Percentiles rank a stretch among this genome's conserved stretches.
Conservation (phyloP, 1,140 invertebrate species). For the Brachystomella parvula region DNA sequence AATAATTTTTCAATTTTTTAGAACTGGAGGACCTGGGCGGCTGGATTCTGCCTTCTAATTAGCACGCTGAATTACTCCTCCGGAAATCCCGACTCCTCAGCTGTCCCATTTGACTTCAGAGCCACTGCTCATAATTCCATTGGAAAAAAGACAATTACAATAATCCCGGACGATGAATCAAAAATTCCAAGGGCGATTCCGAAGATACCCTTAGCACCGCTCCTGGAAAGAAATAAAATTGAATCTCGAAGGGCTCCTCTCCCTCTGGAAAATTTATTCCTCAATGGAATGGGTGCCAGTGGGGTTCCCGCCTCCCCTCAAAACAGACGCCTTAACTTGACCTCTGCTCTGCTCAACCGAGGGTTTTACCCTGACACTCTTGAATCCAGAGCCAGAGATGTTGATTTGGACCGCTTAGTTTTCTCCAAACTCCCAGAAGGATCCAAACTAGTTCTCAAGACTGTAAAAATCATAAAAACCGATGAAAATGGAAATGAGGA, state of each 20-base stretch:
- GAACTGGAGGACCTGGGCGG: too few species aligned
- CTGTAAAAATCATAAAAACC: conserved; percentile 34
- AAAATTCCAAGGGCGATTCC: too few species aligned
- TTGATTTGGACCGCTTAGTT: conserved; percentile 34
- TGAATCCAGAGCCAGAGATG: conserved; percentile 27
- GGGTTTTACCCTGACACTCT: conserved; percentile 23
- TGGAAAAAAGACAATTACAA: background rate
- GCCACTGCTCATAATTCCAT: background rate
- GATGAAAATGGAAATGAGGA: conserved; percentile 34
- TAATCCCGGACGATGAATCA: background rate
- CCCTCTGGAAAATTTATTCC: conserved; percentile 17
- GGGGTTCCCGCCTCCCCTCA: background rate
- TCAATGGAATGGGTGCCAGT: background rate
- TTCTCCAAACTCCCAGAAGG: conserved; percentile 36
- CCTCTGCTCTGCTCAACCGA: conserved; percentile 30
- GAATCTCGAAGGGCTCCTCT: background rate
- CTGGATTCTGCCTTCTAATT: too few species aligned
- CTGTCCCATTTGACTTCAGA: too few species aligned
- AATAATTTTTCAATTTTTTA: too few species aligned
- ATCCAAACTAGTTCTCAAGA: conserved; percentile 34
- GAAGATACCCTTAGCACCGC: background rate
- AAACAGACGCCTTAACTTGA: background rate
- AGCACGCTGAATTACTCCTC: too few species aligned
- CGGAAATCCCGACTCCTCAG: too few species aligned
- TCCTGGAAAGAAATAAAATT: background rate